Evolutionary conservation across 2,797 vertebrate genomes (phyloP), one percentile per base, ranked within the genome.

Genomic region (Gambusia yucatana): DNA sequence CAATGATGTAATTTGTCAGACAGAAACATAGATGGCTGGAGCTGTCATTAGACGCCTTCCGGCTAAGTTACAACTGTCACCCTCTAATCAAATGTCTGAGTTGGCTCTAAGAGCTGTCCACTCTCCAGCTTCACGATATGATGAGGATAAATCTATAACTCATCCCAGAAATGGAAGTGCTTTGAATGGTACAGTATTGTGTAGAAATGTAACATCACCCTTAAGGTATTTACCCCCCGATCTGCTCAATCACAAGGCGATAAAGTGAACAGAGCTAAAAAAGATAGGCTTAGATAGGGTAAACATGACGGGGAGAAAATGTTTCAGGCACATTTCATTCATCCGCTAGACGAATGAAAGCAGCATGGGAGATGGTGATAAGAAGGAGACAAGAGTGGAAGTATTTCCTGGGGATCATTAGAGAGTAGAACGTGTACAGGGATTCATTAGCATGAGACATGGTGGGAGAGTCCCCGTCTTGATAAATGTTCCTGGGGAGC

Each of bases 371-470:
- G 81, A 90, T 72, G 20, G 87, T 87, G 92, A 93, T 93, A 92
- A 92, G 88, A 89, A 67, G 72, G 48, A 87, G 84, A 91, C 87
- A 92, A 85, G 88, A 91, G 72, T 70, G 77, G 72, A 78, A 81
- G 83, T 77, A 70, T 92, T 91, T 89, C 86, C 83, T 76, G 78
- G 77, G 80, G 82, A 91, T 92, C 91, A 92, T 93, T 93, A 92
- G 71, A 84, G 81, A 86, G 77, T 76, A 84, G 83, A 82, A 83
- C 80, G 79, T 81, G 82, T 84, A 76, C 75, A 67, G 85, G 77
- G 88, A 90, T 79, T 93, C 89, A 93, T 94, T 92, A 94, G 82
- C 86, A 89, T 92, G 87, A 89, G 82, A 72, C 48, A 75, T 75
- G 72, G 57, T 77, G 81, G 78, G 79, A 78, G 73, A 86, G 83